Evolutionary conservation across 2,888 invertebrate genomes (phyloP).

Genomic region (Crocallis elinguaria): DNA sequence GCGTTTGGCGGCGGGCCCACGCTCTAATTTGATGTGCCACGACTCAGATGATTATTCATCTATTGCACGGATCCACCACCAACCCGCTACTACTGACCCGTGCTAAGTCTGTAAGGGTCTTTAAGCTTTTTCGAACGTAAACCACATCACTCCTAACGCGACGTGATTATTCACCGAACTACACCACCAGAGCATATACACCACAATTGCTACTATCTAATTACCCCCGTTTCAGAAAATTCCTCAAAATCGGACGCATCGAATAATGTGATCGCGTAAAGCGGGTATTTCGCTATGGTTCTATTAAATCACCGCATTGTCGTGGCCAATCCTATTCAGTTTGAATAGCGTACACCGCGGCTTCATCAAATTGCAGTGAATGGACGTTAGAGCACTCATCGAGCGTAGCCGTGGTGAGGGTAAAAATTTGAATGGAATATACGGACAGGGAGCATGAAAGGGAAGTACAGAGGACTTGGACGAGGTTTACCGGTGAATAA

Average conservation of each 20-base stretch:
- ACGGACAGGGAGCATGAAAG: constrained; percentile 57
- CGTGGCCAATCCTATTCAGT: constrained; percentile 73
- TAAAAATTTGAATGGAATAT: constrained; percentile 83
- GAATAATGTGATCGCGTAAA: constrained; percentile 43
- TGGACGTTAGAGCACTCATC: constrained; percentile 79
- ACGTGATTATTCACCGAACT: too few relatives aligned
- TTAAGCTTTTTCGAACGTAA: too few relatives aligned
- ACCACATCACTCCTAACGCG: too few relatives aligned
- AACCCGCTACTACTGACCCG: too few relatives aligned
- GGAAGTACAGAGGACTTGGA: constrained; percentile 34
- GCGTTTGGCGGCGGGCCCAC: too few relatives aligned
- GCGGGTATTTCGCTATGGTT: constrained; percentile 64
- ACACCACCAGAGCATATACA: too few relatives aligned
- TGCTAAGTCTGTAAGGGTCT: too few relatives aligned
- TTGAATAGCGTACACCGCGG: constrained; percentile 72
- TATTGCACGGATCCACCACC: too few relatives aligned
- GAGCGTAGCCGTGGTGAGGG: constrained; percentile 71
- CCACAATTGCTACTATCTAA: constrained; percentile 2
- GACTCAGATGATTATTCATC: too few relatives aligned
- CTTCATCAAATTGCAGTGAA: constrained; percentile 83
- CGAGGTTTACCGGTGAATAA: background rate
- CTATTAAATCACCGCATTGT: constrained; percentile 78
- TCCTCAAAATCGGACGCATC: constrained; percentile 39
- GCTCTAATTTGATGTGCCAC: too few relatives aligned
- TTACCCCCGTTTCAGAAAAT: constrained; percentile 32